Conservation (phyloP, 2,113 vertebrate genomes). For the Rhynchomys soricoides region DNA sequence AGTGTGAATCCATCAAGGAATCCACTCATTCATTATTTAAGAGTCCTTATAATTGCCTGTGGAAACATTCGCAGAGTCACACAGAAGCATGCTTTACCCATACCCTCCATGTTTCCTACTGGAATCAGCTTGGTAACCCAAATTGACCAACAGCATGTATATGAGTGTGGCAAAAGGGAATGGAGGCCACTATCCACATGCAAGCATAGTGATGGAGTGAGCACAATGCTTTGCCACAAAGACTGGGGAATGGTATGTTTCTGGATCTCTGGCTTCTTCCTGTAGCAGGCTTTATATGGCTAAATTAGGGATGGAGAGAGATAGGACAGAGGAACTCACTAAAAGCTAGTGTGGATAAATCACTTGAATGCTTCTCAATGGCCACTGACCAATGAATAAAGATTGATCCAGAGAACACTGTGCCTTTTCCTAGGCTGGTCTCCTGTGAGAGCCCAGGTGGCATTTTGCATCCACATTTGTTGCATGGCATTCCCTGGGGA, state of each 20-base stretch:
- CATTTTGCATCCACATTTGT: neutral
- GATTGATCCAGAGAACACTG: neutral
- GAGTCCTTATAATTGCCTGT: neutral
- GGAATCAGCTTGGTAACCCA: neutral
- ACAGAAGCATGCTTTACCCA: neutral
- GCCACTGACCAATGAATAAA: neutral
- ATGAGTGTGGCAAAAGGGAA: neutral
- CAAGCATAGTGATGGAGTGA: neutral
- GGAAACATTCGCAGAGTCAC: neutral
- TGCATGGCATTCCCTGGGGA: neutral
- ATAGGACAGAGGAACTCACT: neutral
- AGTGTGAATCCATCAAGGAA: neutral
- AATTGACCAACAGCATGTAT: neutral
- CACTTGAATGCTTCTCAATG: neutral
- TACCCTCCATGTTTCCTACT: neutral
- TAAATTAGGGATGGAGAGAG: neutral
- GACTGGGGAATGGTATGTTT: neutral
- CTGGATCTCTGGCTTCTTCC: neutral
- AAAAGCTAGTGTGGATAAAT: neutral
- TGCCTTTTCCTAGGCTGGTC: neutral
- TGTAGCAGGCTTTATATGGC: neutral
- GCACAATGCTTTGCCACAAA: rapidly evolving
- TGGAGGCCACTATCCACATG: rapidly evolving
- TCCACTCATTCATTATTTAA: neutral
- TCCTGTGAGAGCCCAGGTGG: neutral